These are phyloP conservation scores for Scaptomyza graminum DNA, from an alignment of 1,140 invertebrate genomes.

Conservation along the genomic window DNA sequence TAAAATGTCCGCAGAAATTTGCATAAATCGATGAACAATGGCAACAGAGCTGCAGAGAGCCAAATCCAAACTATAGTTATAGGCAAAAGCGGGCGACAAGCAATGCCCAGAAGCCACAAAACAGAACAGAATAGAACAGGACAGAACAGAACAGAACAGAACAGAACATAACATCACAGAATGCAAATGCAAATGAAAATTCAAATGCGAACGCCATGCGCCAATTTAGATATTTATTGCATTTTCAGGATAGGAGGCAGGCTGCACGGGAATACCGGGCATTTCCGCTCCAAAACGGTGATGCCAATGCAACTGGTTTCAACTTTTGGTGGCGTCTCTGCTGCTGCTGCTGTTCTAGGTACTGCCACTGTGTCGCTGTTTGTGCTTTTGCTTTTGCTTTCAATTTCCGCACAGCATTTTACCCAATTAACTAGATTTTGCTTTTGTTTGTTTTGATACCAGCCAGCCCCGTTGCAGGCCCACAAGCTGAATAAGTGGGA, in stretches of 20 bases:
- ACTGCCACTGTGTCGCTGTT: slow-evolving; percentile 16
- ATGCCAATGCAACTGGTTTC: slow-evolving; percentile 33
- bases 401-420: slow-evolving; percentile 75
- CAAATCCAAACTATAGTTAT: slow-evolving; percentile 4
- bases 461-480: slow-evolving; percentile 12
- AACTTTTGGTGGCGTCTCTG: slow-evolving; percentile 27
- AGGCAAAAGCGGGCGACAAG: neutral
- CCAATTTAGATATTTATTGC: slow-evolving; percentile 77
- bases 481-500: neutral
- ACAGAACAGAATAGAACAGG: neutral
- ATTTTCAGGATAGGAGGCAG: slow-evolving; percentile 32
- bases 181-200: slow-evolving; percentile 5
- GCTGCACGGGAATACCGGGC: slow-evolving; percentile 19
- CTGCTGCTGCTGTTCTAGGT: neutral
- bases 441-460: slow-evolving; percentile 63
- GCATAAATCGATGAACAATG: slow-evolving; percentile 82
- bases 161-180: neutral
- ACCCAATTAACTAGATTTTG: slow-evolving; percentile 80
- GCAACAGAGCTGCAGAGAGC: slow-evolving; percentile 6
- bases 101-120: slow-evolving; percentile 9
- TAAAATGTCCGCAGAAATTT: slow-evolving; percentile 70
- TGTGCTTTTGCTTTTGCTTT: slow-evolving; percentile 67
- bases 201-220: slow-evolving; percentile 17
- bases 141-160: neutral
- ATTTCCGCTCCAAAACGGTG: slow-evolving; percentile 38